Conservation (phyloP, 2,797 vertebrate genomes). For the Sphenodon punctatus region DNA sequence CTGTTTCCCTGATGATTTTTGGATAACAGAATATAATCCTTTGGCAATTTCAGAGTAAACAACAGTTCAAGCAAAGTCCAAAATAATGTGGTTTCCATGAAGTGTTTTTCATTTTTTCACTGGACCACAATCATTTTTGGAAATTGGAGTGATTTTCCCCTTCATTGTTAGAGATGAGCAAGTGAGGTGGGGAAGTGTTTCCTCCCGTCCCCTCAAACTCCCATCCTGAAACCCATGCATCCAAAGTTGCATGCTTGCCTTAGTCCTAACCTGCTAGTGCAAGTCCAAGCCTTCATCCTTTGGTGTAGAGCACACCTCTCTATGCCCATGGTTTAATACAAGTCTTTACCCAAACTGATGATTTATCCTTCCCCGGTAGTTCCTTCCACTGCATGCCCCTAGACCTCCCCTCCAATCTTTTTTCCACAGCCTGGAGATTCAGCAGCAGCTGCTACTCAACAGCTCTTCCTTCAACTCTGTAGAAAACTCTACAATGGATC, state of each 20-base stretch:
- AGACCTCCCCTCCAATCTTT: background rate
- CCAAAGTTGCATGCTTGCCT: background rate
- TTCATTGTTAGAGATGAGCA: background rate
- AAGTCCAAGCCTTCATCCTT: background rate
- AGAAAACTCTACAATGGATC: too few relatives aligned
- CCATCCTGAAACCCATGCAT: fast-evolving
- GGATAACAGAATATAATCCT: background rate
- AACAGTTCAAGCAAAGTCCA: background rate
- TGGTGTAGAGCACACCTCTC: background rate
- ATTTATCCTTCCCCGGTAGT: background rate
- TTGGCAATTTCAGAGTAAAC: background rate
- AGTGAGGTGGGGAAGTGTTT: background rate
- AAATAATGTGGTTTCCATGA: background rate
- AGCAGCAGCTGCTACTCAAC: background rate
- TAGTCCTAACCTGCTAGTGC: background rate
- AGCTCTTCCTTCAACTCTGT: background rate
- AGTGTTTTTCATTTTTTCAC: background rate
- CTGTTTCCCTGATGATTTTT: background rate
- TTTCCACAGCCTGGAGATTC: background rate
- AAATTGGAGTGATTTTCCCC: background rate
- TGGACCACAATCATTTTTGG: background rate
- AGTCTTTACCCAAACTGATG: background rate
- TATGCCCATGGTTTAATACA: background rate
- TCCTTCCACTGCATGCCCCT: background rate
- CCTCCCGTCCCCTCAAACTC: background rate